A percentile compares a stretch with the other conserved stretches of the same genome.
phyloP scores from a whole-genome alignment of 2,797 vertebrate genomes.

The Zalophus californianus region DNA sequence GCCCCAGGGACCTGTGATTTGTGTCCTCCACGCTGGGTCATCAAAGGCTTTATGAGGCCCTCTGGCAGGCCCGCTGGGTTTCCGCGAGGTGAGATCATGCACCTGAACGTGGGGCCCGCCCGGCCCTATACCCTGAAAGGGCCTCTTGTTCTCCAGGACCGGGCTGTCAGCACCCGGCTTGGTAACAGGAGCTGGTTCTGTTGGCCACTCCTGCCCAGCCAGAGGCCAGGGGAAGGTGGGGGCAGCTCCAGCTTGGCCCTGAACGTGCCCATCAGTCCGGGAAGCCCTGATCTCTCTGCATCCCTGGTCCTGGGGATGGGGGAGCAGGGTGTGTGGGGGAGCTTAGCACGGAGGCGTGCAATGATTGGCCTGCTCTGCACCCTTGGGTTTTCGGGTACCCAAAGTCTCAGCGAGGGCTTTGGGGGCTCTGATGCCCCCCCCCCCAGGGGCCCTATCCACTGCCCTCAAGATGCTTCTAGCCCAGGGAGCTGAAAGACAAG shows the following conservation, averaged over 20 bases:
- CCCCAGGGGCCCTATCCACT: not conserved
- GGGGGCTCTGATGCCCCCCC: not conserved
- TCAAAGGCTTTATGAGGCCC: conserved; percentile 85
- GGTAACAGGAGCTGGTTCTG: conserved; percentile 55
- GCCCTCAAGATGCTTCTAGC: not conserved
- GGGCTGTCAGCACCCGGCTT: conserved; percentile 73
- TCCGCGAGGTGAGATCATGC: conserved; percentile 86
- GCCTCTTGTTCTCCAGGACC: conserved; percentile 85
- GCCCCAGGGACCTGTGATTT: conserved; percentile 82
- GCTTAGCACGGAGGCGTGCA: not conserved
- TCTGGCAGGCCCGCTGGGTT: conserved; percentile 84
- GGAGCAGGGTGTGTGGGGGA: rapidly evolving
- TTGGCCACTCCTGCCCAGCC: not conserved
- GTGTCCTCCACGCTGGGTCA: conserved; percentile 84
- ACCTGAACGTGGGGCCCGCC: conserved; percentile 84
- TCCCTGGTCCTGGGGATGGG: not conserved
- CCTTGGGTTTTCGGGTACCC: not conserved
- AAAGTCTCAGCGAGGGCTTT: not conserved
- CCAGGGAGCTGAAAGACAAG: not conserved
- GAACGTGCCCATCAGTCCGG: rapidly evolving
- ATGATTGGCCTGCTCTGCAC: not conserved
- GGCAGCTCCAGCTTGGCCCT: not conserved
- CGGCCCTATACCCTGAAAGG: conserved; percentile 82
- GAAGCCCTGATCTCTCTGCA: not conserved
- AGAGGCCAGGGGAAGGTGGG: not conserved